Conservation (phyloP, 92 coral and sea anemone species). For the Chrysogorgia sp. region DNA sequence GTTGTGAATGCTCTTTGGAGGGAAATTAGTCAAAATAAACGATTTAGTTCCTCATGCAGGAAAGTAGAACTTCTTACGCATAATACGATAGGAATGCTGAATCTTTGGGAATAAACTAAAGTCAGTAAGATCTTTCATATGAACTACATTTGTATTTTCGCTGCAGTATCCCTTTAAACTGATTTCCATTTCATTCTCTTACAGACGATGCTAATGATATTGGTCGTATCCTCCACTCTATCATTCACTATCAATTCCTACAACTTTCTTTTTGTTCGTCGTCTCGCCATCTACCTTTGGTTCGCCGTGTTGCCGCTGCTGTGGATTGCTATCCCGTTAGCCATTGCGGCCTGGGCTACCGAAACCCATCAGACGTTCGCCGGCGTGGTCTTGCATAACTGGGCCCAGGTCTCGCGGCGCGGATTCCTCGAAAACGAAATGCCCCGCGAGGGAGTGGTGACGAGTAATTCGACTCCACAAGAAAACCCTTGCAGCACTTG, state of each 20-base stretch:
- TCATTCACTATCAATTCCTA: conserved; percentile 94
- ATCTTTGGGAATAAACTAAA: too few relatives aligned
- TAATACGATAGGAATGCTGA: too few relatives aligned
- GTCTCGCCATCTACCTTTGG: conserved; percentile 89
- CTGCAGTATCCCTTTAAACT: neutral
- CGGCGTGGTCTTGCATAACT: conserved; percentile 80
- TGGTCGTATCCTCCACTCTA: conserved; percentile 84
- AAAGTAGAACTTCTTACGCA: too few relatives aligned
- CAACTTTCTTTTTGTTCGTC: conserved; percentile 80
- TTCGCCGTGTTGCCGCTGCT: conserved; percentile 87
- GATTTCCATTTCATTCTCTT: conserved; percentile 17
- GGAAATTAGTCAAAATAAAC: too few relatives aligned
- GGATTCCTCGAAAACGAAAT: too few relatives aligned
- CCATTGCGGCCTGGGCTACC: conserved; percentile 97
- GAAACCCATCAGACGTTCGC: conserved; percentile 90
- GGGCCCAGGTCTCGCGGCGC: conserved; percentile 74
- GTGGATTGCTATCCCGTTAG: conserved; percentile 93
- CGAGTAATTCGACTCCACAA: conserved; percentile 26
- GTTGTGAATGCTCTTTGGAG: too few relatives aligned
- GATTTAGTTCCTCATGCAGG: too few relatives aligned
- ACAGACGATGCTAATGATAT: conserved; percentile 81
- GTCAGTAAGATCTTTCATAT: too few relatives aligned
- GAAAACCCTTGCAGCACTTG: conserved; percentile 7
- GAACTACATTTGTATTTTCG: too few relatives aligned
- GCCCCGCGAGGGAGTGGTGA: conserved; percentile 85